Conservation (phyloP, 2,888 invertebrate genomes). For the Agrochola lychnidis region DNA sequence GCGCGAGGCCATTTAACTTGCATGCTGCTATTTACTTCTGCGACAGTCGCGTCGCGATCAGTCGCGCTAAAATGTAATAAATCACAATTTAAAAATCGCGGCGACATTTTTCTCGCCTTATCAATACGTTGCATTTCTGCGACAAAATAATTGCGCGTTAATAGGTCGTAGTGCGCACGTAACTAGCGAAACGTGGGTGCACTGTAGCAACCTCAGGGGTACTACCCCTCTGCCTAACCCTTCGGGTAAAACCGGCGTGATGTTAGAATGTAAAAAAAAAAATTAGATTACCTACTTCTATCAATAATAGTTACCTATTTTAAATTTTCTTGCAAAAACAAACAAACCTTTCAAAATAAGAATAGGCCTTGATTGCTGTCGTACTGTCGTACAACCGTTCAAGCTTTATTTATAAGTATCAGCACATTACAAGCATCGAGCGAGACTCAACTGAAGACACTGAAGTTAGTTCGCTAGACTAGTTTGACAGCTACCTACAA, state of each 20-base stretch:
- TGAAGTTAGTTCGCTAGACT: not conserved
- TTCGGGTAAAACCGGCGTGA: not conserved
- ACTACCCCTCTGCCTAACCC: not conserved
- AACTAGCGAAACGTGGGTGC: not conserved
- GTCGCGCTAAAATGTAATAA: not conserved
- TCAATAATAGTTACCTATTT: not conserved
- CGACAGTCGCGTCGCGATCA: not conserved
- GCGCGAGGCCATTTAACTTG: not conserved
- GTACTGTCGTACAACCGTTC: too few relatives aligned
- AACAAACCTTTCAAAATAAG: not conserved
- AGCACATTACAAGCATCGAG: not conserved
- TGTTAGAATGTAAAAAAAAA: not conserved
- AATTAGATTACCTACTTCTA: too few relatives aligned
- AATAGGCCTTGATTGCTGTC: not conserved
- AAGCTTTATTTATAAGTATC: not conserved
- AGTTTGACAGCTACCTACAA: too few relatives aligned
- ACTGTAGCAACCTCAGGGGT: not conserved
- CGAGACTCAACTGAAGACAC: not conserved
- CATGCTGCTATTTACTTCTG: not conserved
- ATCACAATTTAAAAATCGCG: not conserved
- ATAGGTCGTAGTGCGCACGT: not conserved
- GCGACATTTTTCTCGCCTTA: not conserved
- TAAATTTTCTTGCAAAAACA: not conserved
- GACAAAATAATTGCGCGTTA: not conserved
- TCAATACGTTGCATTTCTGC: not conserved